These are phyloP conservation scores for Gymnothorax reevesii DNA, from an alignment of 2,797 vertebrate genomes.

Conservation along the genomic window DNA sequence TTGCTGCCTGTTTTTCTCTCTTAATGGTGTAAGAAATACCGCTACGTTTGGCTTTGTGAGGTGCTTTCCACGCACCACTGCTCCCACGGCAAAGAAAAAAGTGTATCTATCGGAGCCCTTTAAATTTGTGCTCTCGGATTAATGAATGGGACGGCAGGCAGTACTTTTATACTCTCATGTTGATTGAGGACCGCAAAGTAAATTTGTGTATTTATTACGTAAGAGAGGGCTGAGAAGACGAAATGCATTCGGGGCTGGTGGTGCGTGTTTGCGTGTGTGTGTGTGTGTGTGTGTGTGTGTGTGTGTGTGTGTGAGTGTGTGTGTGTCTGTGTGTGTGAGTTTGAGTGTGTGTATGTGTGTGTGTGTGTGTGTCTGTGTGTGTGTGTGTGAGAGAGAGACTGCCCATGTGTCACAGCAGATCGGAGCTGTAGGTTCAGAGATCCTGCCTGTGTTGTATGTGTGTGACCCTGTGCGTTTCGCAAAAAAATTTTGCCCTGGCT, in stretches of 20 bases:
- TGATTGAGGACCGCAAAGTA: not conserved
- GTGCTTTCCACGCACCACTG: not conserved
- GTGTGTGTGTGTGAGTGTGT: not conserved
- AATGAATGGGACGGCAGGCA: not conserved
- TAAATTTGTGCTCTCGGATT: not conserved
- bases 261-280: not conserved
- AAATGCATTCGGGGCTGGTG: not conserved
- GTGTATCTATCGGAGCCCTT: too few species aligned
- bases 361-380: slow-evolving; percentile 19
- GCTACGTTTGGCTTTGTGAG: not conserved
- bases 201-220: not conserved
- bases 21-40: not conserved
- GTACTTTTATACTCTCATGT: not conserved
- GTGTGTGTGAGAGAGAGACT: not conserved
- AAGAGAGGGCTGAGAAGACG: not conserved
- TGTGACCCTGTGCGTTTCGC: not conserved
- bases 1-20: not conserved
- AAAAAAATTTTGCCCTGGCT: not conserved
- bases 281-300: slow-evolving; percentile 7
- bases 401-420: not conserved
- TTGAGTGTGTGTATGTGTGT: slow-evolving; percentile 20
- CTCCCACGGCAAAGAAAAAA: not conserved
- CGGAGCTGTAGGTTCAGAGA: not conserved
- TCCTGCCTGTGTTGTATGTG: not conserved
- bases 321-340: not conserved